phyloP scores from a whole-genome alignment of 2,113 vertebrate species.

The Sorex fumeus region DNA sequence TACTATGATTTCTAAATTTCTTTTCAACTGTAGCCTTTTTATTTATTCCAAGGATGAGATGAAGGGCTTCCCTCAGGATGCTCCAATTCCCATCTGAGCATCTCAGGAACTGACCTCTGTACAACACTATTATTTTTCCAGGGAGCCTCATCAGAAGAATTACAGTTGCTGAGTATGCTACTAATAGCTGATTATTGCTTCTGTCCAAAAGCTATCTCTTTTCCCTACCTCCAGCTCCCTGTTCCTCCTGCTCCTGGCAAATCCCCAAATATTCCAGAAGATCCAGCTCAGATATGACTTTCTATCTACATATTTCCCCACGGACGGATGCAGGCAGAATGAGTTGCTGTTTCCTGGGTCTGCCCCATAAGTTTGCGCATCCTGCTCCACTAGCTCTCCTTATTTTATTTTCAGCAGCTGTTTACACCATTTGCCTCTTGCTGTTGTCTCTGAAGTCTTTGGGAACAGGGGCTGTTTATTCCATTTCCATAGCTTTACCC shows the following conservation, averaged over 20 bases:
- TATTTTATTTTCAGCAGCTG: constrained; percentile 65
- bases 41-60: neutral
- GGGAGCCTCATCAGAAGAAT: constrained; percentile 4
- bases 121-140: neutral
- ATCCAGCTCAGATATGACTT: constrained; percentile 23
- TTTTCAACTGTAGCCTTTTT: neutral
- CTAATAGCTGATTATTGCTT: constrained; percentile 4
- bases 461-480: constrained; percentile 34
- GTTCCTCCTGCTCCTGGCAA: constrained; percentile 5
- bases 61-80: neutral
- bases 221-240: neutral
- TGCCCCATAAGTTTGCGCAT: neutral
- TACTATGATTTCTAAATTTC: neutral
- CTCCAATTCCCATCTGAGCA: neutral
- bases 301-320: constrained; percentile 55
- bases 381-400: neutral
- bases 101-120: neutral
- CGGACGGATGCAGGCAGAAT: neutral
- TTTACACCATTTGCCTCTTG: neutral
- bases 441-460: neutral
- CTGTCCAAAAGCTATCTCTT: neutral
- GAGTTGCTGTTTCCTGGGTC: neutral
- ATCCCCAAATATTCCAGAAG: neutral
- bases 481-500: constrained; percentile 51
- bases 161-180: neutral